These are phyloP conservation scores for Geotrypetes seraphini DNA, from an alignment of 2,797 vertebrate species.

Conservation along the genomic window DNA sequence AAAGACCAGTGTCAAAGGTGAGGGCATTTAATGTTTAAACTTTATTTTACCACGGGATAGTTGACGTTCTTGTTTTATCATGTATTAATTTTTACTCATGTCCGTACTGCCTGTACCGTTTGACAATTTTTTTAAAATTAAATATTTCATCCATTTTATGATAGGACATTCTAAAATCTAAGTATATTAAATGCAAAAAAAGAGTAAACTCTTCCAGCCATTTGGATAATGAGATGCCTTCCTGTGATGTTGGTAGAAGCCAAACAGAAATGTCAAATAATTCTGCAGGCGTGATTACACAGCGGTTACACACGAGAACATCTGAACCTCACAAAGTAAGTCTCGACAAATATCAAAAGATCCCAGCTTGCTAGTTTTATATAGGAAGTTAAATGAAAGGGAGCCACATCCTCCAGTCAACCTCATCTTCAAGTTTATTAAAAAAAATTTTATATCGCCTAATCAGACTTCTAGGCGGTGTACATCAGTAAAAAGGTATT, in stretches of 20 bases:
- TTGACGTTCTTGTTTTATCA: too few relatives aligned
- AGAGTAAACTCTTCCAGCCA: background rate
- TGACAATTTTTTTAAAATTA: too few relatives aligned
- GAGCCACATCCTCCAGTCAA: too few relatives aligned
- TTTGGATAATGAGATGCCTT: background rate
- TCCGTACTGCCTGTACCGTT: background rate
- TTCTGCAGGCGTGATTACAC: background rate
- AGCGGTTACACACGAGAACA: background rate
- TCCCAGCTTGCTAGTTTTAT: too few relatives aligned
- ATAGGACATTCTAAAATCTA: slow-evolving; percentile 13
- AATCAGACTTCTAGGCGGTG: too few relatives aligned
- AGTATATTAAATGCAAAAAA: slow-evolving; percentile 3
- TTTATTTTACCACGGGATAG: background rate
- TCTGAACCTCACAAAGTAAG: slow-evolving; percentile 18
- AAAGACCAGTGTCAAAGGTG: slow-evolving; percentile 38
- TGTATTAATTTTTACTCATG: too few relatives aligned
- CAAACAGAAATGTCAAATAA: background rate
- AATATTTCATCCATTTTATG: background rate
- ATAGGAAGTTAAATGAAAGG: too few relatives aligned
- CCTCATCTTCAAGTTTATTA: too few relatives aligned
- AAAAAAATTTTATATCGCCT: too few relatives aligned
- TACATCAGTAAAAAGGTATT: too few relatives aligned
- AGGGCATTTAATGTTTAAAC: slow-evolving; percentile 14
- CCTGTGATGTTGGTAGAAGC: background rate
- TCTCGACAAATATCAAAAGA: too few relatives aligned